These are phyloP conservation scores for Cynaeus angustus DNA, from an alignment of 2,888 invertebrate species.

Conservation along the genomic window DNA sequence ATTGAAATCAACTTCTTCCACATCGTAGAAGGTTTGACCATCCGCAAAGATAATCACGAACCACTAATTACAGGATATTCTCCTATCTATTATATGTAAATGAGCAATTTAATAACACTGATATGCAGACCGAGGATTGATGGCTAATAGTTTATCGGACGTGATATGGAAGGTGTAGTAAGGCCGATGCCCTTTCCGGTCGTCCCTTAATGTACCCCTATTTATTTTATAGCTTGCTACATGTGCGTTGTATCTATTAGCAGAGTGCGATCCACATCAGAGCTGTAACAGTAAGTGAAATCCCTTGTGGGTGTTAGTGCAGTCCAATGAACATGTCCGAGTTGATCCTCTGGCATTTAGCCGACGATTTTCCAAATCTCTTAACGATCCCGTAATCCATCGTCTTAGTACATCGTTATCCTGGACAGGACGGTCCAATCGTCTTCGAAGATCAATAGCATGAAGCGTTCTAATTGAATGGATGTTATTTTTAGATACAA, in stretches of 20 bases:
- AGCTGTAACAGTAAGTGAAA: constrained; percentile 51
- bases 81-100: constrained; percentile 33
- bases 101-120: constrained; percentile 29
- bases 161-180: constrained; percentile 27
- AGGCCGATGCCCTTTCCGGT: constrained; percentile 36
- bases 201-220: constrained; percentile 44
- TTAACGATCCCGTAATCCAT: constrained; percentile 68
- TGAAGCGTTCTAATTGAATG: constrained; percentile 54
- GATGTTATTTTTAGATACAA: constrained; percentile 43
- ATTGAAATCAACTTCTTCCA: constrained; percentile 6
- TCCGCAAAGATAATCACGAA: constrained; percentile 19
- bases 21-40: constrained; percentile 9
- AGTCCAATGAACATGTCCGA: constrained; percentile 64
- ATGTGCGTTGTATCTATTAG: constrained; percentile 52
- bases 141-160: constrained; percentile 22
- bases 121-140: constrained; percentile 22
- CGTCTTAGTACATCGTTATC: constrained; percentile 59
- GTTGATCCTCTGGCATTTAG: constrained; percentile 68
- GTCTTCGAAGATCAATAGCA: constrained; percentile 53
- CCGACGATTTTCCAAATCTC: constrained; percentile 68
- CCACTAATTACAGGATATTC: constrained; percentile 17
- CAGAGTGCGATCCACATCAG: constrained; percentile 33
- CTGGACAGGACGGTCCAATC: constrained; percentile 47
- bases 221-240: constrained; percentile 50
- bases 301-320: constrained; percentile 53